Evolutionary conservation across 2,113 vertebrate species (phyloP).

Genomic region (Tretioscincus oriximinensis): DNA sequence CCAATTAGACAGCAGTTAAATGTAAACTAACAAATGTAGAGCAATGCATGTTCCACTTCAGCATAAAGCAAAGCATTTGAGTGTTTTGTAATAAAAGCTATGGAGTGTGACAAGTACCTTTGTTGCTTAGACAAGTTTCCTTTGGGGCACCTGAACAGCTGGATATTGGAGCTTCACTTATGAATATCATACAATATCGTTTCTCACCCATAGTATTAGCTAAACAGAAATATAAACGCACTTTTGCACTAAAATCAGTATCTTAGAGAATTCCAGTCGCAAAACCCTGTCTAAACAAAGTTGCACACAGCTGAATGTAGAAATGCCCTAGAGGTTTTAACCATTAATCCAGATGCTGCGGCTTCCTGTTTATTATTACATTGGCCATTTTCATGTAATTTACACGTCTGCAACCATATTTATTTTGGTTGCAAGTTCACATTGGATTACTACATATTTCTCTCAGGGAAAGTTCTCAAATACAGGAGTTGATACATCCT

Average conservation of each 20-base stretch:
- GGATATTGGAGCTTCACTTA: not conserved
- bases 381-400: conserved; percentile 62
- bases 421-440: conserved; percentile 63
- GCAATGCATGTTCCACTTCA: no score
- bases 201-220: conserved; percentile 33
- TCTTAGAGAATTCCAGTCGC: conserved; percentile 55
- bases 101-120: no score
- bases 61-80: no score
- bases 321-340: conserved; percentile 61
- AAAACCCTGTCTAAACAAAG: conserved; percentile 51
- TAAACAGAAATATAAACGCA: conserved; percentile 59
- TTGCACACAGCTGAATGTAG: conserved; percentile 62
- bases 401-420: conserved; percentile 67
- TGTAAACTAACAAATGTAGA: no score
- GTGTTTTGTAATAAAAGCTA: no score
- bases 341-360: conserved; percentile 65
- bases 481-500: conserved; percentile 41
- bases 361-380: conserved; percentile 72
- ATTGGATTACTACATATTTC: conserved; percentile 52
- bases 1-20: no score
- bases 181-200: conserved; percentile 5
- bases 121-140: no score
- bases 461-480: conserved; percentile 48
- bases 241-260: conserved; percentile 54
- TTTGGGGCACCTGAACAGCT: no score